Conservation (phyloP, 2,888 invertebrate genomes). For the Disparrhopalites patrizii region DNA sequence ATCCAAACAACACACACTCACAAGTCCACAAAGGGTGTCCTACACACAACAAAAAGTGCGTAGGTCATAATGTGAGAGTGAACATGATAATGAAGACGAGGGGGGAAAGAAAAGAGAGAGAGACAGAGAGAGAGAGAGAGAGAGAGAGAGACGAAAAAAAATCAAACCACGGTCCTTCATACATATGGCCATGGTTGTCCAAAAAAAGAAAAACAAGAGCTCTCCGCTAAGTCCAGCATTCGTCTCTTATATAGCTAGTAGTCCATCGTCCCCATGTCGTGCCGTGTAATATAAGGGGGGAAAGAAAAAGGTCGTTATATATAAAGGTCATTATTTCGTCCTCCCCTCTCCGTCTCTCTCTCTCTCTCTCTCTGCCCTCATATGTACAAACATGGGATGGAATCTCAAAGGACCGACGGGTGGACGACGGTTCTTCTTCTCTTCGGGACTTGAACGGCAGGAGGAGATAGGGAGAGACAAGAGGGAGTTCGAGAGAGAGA, state of each 20-base stretch:
- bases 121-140: neutral
- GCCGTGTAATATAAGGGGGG: too few species aligned
- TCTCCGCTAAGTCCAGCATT: too few species aligned
- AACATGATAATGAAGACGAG: neutral
- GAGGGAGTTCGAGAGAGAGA: neutral
- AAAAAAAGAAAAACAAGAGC: too few species aligned
- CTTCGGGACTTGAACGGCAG: slow-evolving; percentile 17
- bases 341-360: neutral
- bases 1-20: neutral
- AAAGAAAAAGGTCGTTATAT: slow-evolving; percentile 8
- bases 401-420: slow-evolving; percentile 24
- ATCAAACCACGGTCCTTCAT: too few species aligned
- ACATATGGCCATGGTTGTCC: too few species aligned
- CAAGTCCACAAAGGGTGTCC: slow-evolving; percentile 10
- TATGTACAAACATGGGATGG: neutral
- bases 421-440: neutral
- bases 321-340: slow-evolving; percentile 11
- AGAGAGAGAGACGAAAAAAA: too few species aligned
- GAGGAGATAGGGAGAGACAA: slow-evolving; percentile 7
- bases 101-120: slow-evolving; percentile 1
- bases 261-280: too few species aligned
- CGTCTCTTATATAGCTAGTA: too few species aligned
- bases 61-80: neutral
- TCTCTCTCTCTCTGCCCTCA: neutral
- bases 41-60: slow-evolving; percentile 8